Base-by-base conservation (phyloP, 2,113 vertebrate genomes). In the Sander vitreus region DNA sequence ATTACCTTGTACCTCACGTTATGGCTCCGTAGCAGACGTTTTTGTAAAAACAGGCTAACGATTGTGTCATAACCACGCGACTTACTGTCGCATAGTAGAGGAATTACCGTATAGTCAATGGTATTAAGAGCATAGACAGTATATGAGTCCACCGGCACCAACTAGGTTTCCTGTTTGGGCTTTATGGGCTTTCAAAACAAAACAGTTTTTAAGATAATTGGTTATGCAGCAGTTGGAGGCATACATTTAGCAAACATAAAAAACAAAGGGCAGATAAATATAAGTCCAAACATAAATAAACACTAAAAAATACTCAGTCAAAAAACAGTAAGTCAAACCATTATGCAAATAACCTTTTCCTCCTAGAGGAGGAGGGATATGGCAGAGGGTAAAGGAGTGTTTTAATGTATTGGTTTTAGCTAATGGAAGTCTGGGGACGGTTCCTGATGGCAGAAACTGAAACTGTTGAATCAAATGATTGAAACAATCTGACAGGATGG, bases 141-240 rank as follows among this genome's bases (percentile, higher is more conserved):
- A 30, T 30, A 30, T 0, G 39, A 11, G 39, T 43, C 39, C 10
- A 3, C 39, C n/a, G 0, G 14, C 16, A 27, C 33, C 7, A 3
- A 25, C 18, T 4, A 39, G 0, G 55, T 25, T 76, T 82, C 75
- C 75, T 63, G 12, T 59, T 55, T 16, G 2, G 48, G 4, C 10
- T 51, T 55, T 11, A 6, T 27, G 27, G 3, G 1, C 5, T 76
- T 77, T 80, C 64, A 83, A 36, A 75, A 74, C 51, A 82, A 68
- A 23, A 43, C 12, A 0, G 5, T 18, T 63, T 10, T 47, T 30
- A 1, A n/a, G 58, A 30, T 19, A 33, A 33, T 33, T 33, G 30
- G 30, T 5, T 33, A 5, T 33, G 30, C 30, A 33, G 30, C 30
- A 33, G 65, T 21, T 11, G 65, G 45, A 19, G 33, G 30, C 7